Conservation (phyloP, 2,888 invertebrate species). For the Thysanoteuthis rhombus region DNA sequence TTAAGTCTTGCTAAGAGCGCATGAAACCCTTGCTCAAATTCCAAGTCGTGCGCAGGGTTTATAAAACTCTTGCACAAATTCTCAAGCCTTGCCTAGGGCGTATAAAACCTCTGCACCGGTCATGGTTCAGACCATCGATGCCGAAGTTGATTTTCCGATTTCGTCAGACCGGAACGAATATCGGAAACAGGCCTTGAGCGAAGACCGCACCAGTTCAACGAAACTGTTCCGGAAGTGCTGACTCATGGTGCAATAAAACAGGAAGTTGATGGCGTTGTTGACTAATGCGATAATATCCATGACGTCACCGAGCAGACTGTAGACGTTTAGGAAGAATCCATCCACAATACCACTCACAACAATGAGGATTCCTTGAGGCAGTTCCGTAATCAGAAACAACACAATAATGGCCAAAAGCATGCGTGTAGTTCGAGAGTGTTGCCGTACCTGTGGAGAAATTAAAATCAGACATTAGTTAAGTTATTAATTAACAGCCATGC, state of each 20-base stretch:
- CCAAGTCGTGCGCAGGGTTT: too few species aligned
- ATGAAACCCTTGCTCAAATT: too few species aligned
- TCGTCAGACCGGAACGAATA: neutral
- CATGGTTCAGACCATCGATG: conserved; percentile 28
- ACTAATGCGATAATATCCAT: conserved; percentile 90
- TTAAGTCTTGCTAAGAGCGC: too few species aligned
- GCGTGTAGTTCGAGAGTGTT: conserved; percentile 80
- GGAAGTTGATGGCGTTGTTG: conserved; percentile 92
- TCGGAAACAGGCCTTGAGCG: neutral
- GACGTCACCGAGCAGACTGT: conserved; percentile 76
- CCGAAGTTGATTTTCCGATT: conserved; percentile 12
- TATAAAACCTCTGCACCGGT: too few species aligned
- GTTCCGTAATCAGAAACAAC: conserved; percentile 83
- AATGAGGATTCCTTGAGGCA: conserved; percentile 82
- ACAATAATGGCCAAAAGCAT: conserved; percentile 87
- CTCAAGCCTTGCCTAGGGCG: too few species aligned
- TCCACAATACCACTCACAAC: conserved; percentile 83
- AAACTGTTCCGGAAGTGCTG: conserved; percentile 81
- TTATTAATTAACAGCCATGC: too few species aligned
- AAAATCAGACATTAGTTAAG: too few species aligned
- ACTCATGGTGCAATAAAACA: conserved; percentile 93
- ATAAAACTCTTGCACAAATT: too few species aligned
- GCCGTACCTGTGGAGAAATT: too few species aligned
- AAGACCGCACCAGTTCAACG: conserved; percentile 72
- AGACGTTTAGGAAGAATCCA: conserved; percentile 74